Evolutionary conservation across 2,888 invertebrate species (phyloP), one percentile per base, ranked within the genome.

Genomic region (Acronicta psi): DNA sequence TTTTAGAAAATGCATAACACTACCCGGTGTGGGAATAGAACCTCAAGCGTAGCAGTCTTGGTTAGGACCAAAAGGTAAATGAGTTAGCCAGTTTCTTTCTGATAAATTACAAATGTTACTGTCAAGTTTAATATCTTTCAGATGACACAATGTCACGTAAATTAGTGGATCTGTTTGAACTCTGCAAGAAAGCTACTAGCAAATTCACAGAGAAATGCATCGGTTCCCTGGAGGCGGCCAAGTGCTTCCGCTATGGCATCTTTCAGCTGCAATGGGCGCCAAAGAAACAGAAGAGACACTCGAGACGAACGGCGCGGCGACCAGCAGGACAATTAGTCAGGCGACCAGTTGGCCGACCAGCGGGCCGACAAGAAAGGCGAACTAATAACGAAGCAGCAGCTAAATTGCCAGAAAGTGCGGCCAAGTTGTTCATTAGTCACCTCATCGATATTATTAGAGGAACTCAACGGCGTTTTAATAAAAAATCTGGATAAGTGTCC

Each of bases 241-340:
- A 73, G 47, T 88, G 87, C 66, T 82, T 81, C 67, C 75, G 85
- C 13, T 50, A 46, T 4, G 74, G 72, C 8, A 59, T 80, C 16
- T 43, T 69, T 20, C 36, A 37, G 1, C 20, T 69, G 13, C 55
- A 62, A 8, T 73, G 66, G 73, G 60, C 59, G 0, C 79, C 79
- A 0, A 9, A 42, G 2, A 3, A 23, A 14, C 23, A 2, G 2
- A 11, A 17, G 10, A 0, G 3, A 10, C 2, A 10, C 0, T 4
- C 38, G 29, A 10, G 29, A 11, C 29, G 29, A 11, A 13, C 34
- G 5, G 34, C 34, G 8, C 5, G 13, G 13, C 13, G 13, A 13
- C 9, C 11, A 13, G 31, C 31, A 13, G 7, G 1, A 8, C 7
- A 8, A 25, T 8, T 8, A 7, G 25, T 8, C 6, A 25, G n/a